These are phyloP conservation scores for Antedon mediterranea DNA, from an alignment of 53 echinoderm and acorn worm species.

Conservation along the genomic window DNA sequence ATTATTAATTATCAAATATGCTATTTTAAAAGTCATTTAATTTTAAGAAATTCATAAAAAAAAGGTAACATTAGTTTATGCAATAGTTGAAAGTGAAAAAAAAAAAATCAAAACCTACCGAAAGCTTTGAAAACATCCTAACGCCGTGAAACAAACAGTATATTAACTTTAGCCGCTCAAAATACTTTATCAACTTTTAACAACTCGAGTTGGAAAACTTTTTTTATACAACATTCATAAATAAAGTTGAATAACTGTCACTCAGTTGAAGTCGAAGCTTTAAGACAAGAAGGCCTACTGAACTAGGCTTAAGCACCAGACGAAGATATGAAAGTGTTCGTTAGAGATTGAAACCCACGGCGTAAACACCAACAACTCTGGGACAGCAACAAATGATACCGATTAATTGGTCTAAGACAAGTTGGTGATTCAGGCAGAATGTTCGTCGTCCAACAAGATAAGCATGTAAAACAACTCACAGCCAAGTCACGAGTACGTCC, in stretches of 20 bases:
- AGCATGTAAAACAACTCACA: background rate
- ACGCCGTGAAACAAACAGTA: background rate
- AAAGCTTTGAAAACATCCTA: background rate
- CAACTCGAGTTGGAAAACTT: background rate
- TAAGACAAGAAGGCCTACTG: background rate
- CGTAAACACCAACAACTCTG: background rate
- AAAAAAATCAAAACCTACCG: background rate
- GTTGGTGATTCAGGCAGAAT: background rate
- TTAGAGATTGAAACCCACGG: background rate
- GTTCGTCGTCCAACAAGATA: background rate
- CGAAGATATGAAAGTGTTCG: background rate
- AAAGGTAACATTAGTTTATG: no score
- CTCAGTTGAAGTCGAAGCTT: background rate
- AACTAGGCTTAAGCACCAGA: background rate
- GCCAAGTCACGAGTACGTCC: background rate
- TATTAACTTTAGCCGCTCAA: background rate
- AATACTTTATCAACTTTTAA: background rate
- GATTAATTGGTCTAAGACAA: background rate
- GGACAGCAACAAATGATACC: background rate
- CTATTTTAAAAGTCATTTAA: no score
- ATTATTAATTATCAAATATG: no score
- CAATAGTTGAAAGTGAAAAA: background rate
- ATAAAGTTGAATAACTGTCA: background rate
- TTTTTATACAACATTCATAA: background rate
- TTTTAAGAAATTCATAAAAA: no score